These are phyloP conservation scores for Plagodis pulveraria DNA, from an alignment of 2,888 invertebrate genomes.

Conservation along the genomic window DNA sequence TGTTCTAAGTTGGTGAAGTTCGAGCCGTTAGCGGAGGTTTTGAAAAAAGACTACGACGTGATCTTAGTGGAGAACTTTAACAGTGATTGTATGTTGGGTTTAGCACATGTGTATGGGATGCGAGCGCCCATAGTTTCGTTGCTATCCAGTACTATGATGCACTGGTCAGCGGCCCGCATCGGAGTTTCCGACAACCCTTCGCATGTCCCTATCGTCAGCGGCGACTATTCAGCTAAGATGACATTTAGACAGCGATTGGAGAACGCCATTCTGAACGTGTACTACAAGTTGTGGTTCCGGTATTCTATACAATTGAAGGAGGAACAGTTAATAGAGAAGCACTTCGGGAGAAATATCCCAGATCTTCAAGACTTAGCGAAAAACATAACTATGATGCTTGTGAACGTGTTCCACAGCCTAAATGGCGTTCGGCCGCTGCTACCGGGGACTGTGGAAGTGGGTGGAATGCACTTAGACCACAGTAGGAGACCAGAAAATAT, in stretches of 20 bases:
- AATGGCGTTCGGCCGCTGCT: conserved; percentile 83
- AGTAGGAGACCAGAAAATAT: conserved; percentile 59
- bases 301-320: conserved; percentile 62
- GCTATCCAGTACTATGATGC: conserved; percentile 84
- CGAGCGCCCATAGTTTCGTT: conserved; percentile 84
- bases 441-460: conserved; percentile 86
- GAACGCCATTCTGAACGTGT: conserved; percentile 59
- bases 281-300: conserved; percentile 65
- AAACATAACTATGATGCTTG: conserved; percentile 81
- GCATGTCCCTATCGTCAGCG: conserved; percentile 81
- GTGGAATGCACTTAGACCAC: conserved; percentile 84
- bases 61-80: conserved; percentile 86
- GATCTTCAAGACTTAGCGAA: conserved; percentile 79
- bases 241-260: conserved; percentile 77
- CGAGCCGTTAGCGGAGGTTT: conserved; percentile 61
- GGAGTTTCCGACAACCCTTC: conserved; percentile 79
- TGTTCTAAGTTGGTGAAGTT: conserved; percentile 69
- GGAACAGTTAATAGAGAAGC: conserved; percentile 67
- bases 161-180: conserved; percentile 79
- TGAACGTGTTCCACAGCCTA: conserved; percentile 86
- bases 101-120: conserved; percentile 80
- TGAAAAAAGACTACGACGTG: conserved; percentile 85
- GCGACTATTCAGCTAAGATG: conserved; percentile 76
- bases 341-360: conserved; percentile 75
- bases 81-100: conserved; percentile 87